Evolutionary conservation across 2,113 vertebrate genomes (phyloP), one percentile per base, ranked within the genome.

Genomic region (Malurus cyaneus): DNA sequence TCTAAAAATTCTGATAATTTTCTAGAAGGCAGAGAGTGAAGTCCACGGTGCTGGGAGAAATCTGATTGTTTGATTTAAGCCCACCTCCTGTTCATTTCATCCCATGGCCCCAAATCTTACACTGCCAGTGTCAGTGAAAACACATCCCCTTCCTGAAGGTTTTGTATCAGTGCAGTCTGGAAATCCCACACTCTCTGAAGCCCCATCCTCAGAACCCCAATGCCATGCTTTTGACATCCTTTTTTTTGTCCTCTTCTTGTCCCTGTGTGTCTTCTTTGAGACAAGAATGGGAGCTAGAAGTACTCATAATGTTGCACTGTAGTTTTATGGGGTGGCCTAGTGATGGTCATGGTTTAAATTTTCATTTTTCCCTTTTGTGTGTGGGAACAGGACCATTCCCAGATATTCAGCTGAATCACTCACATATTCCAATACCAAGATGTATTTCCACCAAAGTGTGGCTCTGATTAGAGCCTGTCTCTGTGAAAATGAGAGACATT

Each of bases 41-140:
- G 23, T 54, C 25, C 65, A 28, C 0, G 1, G 25, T 2, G 0
- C 8, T 0, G 1, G 57, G 7, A 64, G 28, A 32, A 80, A 14
- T 32, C 26, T 34, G 8, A 1, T 6, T 4, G 20, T 24, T 91
- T n/a, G 59, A 15, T 53, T 9, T 36, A n/a, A 89, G 4, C 13
- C 9, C 18, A 29, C 5, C 50, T 54, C 8, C 49, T 44, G 11
- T 74, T 86, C 19, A 0, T 32, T 67, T 72, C 41, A 34, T 13
- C 42, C 25, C 52, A 5, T 5, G 1, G 1, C 17, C 41, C n/a
- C 28, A 11, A 8, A 28, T 7, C 29, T 67, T 8, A 5, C 39
- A 0, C 25, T 65, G 23, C 20, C 34, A 14, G 3, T 10, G 1
- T 8, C 52, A 36, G 50, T 19, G 69, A 62, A 6, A 36, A 7